Evolutionary conservation across 2,113 vertebrate species (phyloP), one percentile per base, ranked within the genome.

Genomic region (Mystacornis crossleyi): DNA sequence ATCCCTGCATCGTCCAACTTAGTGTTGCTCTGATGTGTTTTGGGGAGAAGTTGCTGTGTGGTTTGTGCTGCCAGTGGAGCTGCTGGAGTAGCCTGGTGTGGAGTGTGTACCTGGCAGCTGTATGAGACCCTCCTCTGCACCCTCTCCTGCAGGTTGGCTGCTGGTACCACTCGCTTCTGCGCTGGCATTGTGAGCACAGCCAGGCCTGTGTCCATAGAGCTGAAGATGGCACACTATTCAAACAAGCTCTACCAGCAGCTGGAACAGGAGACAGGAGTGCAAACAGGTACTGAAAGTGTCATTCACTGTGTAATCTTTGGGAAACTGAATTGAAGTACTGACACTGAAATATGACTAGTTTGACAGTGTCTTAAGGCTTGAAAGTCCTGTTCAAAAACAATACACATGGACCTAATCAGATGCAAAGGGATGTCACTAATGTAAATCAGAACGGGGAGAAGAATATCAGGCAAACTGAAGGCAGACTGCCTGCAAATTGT

Each of bases 201-300:
- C 75, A 99, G 99, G 75, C 99, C 99, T 7, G 70, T 98, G 88
- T 97, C 98, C 83, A 96, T 99, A 3, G 99, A 99, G 96, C 99
- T 98, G 93, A 98, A 99, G 97, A 99, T 99, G 99, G 99, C 99
- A 31, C 97, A 99, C 81, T 99, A 99, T 81, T 99, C 99, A 34
- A 99, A 98, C 92, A 97, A 98, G 75, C 99, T 99, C 67, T 99
- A 99, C 62, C 96, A 98, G 73, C 98, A 98, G 61, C 97, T 99
- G 91, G 98, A 99, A 45, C 97, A 99, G 81, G 99, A 99, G 97
- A 99, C 99, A 0, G 99, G 99, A 4, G 97, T 99, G 42, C 98
- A 98, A 85, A 99, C 99, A 96, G 99, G 99, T 99, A 97, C 95
- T 97, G 19, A 19, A 64, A 65, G 62, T 16, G 29, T 20, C 14